These are phyloP conservation scores for Callocephalon fimbriatum DNA, from an alignment of 2,113 vertebrate species.

Conservation along the genomic window DNA sequence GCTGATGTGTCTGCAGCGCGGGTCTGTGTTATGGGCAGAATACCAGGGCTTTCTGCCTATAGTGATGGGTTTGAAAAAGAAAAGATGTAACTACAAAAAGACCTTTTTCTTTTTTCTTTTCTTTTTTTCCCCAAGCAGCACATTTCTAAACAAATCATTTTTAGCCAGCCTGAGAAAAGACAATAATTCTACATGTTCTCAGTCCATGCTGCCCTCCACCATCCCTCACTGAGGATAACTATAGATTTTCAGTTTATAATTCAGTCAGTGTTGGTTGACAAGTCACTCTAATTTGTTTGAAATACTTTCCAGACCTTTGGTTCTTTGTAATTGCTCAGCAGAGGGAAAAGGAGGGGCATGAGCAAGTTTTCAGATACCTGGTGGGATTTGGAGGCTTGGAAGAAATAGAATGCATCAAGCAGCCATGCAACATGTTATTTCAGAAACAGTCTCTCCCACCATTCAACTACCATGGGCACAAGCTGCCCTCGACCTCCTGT, in stretches of 20 bases:
- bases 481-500: background rate
- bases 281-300: background rate
- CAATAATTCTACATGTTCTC: background rate
- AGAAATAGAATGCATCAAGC: background rate
- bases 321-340: background rate
- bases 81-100: background rate
- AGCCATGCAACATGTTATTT: background rate
- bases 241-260: background rate
- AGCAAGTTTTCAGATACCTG: background rate
- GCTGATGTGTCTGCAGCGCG: rapidly evolving
- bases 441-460: background rate
- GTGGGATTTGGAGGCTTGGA: background rate
- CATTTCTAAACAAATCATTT: background rate
- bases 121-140: background rate
- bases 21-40: background rate
- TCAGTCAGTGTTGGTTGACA: background rate
- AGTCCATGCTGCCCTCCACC: background rate
- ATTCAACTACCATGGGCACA: background rate
- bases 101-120: rapidly evolving
- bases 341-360: background rate
- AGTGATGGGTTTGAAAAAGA: rapidly evolving
- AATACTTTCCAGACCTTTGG: background rate
- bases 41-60: background rate
- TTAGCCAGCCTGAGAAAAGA: background rate
- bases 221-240: background rate